Conservation (phyloP, 2,888 invertebrate genomes). For the Drosophila atroscutellata region DNA sequence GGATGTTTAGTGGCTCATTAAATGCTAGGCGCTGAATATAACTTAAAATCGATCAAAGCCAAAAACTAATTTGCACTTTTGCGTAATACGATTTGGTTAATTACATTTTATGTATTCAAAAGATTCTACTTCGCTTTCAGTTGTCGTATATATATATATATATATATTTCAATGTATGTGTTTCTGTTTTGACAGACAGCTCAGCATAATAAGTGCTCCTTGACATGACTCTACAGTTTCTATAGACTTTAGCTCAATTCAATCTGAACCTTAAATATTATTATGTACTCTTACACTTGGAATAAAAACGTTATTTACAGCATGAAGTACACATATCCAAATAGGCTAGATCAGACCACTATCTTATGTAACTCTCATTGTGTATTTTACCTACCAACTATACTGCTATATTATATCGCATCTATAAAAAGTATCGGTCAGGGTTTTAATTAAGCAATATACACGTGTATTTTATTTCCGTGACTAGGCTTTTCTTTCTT, state of each 20-base stretch:
- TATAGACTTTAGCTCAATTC: constrained; percentile 11
- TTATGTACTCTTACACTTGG: neutral
- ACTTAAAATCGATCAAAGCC: constrained; percentile 21
- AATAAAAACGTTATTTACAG: neutral
- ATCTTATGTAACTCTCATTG: neutral
- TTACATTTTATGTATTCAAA: constrained; percentile 51
- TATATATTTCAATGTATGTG: neutral
- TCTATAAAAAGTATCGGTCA: neutral
- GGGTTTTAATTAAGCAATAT: neutral
- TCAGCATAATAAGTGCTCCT: constrained; percentile 31
- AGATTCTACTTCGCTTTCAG: constrained; percentile 39
- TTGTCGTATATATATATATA: constrained; percentile 15
- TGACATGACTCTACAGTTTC: constrained; percentile 13
- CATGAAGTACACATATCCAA: neutral
- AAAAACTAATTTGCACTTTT: constrained; percentile 47
- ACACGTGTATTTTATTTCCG: neutral
- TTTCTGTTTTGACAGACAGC: constrained; percentile 18
- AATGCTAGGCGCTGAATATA: constrained; percentile 10
- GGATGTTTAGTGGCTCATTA: constrained; percentile 11
- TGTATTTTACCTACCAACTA: neutral
- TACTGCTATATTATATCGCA: neutral
- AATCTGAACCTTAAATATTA: constrained; percentile 17
- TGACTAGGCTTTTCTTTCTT: neutral
- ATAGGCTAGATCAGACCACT: neutral
- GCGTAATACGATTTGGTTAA: constrained; percentile 22